Conservation (phyloP, 2,797 vertebrate species). For the Peromyscus aztecus region DNA sequence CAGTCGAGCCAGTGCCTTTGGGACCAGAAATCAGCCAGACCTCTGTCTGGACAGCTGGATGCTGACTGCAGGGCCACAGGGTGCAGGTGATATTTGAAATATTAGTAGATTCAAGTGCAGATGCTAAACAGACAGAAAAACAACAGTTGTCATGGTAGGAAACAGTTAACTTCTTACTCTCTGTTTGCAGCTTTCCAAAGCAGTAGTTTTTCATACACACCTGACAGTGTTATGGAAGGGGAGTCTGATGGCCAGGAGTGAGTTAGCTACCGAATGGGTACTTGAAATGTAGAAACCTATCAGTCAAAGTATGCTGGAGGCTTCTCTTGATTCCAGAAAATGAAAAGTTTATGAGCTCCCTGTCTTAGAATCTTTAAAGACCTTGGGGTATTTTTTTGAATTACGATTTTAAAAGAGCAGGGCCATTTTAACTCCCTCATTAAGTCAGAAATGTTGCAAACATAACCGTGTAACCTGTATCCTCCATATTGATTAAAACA, state of each 20-base stretch:
- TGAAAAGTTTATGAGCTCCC: slow-evolving; percentile 78
- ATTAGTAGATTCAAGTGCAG: background rate
- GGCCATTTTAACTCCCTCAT: slow-evolving; percentile 68
- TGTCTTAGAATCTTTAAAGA: slow-evolving; percentile 66
- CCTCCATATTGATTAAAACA: slow-evolving; percentile 41
- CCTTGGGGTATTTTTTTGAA: slow-evolving; percentile 72
- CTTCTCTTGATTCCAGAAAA: slow-evolving; percentile 67
- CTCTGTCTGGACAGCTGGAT: background rate
- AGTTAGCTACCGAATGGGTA: slow-evolving; percentile 39
- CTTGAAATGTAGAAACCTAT: slow-evolving; percentile 65
- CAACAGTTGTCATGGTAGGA: background rate
- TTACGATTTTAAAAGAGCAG: slow-evolving; percentile 68
- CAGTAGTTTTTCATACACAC: slow-evolving; percentile 9
- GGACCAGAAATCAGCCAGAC: background rate
- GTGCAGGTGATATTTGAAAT: background rate
- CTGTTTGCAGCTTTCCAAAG: background rate
- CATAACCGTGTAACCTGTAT: background rate
- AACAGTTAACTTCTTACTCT: slow-evolving; percentile 57
- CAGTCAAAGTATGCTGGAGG: slow-evolving; percentile 72
- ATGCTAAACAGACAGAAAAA: background rate
- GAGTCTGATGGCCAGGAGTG: slow-evolving; percentile 49
- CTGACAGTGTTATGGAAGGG: slow-evolving; percentile 65
- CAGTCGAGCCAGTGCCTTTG: background rate
- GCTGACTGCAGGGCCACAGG: background rate
- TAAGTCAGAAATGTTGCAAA: slow-evolving; percentile 58